A percentile compares a stretch with the other conserved stretches of the same genome.
These are phyloP conservation scores for Fulmarus glacialis DNA, from an alignment of 2,113 vertebrate species.

Conservation along the genomic window DNA sequence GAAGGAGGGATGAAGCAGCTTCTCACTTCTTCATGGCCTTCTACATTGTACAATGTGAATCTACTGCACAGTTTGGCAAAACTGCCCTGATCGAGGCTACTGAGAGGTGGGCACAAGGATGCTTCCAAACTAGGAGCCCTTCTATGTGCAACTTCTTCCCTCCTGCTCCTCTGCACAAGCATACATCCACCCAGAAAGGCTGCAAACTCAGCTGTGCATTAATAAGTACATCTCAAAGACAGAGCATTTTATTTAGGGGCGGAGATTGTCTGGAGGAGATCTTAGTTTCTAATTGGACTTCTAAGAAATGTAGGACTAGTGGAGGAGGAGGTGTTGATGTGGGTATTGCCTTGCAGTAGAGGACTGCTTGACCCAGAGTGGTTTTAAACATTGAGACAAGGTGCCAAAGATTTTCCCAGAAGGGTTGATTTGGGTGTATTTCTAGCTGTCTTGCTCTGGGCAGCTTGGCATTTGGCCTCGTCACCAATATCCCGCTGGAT, in stretches of 20 bases:
- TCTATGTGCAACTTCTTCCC: neutral
- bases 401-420: neutral
- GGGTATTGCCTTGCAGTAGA: neutral
- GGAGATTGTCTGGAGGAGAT: neutral
- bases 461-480: neutral
- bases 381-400: neutral
- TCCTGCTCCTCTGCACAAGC: neutral
- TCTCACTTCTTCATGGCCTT: neutral
- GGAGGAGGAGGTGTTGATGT: neutral
- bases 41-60: neutral
- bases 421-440: neutral
- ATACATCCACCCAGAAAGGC: neutral
- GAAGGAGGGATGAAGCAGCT: neutral
- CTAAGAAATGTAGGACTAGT: neutral
- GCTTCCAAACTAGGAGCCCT: neutral
- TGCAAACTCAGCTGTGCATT: neutral
- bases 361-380: neutral
- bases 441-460: neutral
- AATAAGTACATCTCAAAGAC: neutral
- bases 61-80: neutral
- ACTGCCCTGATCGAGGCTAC: neutral
- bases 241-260: neutral
- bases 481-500: neutral
- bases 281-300: neutral
- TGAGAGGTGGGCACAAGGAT: neutral